Evolutionary conservation across 2,113 vertebrate species (phyloP).

Genomic region (Hippocampus barbouri): DNA sequence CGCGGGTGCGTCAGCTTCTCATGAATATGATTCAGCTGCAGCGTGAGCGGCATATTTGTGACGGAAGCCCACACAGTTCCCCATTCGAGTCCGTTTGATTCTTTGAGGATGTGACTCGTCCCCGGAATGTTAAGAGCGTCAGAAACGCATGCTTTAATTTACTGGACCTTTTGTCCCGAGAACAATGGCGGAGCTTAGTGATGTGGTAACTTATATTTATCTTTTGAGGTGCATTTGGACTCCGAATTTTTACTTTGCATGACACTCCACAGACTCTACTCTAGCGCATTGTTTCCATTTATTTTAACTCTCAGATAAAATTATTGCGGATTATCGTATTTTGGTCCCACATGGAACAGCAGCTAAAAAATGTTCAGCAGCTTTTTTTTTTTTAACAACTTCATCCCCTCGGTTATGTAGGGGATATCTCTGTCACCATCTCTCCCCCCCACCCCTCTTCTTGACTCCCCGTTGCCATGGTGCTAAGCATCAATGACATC

Average conservation of each 20-base stretch:
- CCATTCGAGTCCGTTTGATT: background rate
- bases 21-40: background rate
- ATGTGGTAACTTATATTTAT: slow-evolving; percentile 4
- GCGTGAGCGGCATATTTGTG: background rate
- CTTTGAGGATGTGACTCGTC: slow-evolving; percentile 7
- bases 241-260: too few species aligned
- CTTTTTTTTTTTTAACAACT: slow-evolving; percentile 74
- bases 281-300: too few species aligned
- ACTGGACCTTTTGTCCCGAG: slow-evolving; percentile 41
- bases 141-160: slow-evolving; percentile 47
- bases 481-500: slow-evolving; percentile 68
- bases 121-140: slow-evolving; percentile 65
- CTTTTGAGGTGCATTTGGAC: too few species aligned
- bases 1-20: background rate
- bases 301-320: background rate
- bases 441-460: slow-evolving; percentile 4
- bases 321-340: background rate
- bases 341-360: slow-evolving; percentile 7
- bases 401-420: slow-evolving; percentile 39
- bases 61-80: background rate
- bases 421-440: slow-evolving; percentile 43
- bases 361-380: slow-evolving; percentile 42
- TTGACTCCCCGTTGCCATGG: slow-evolving; percentile 71
- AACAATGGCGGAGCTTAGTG: background rate
- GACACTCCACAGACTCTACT: too few species aligned